These are phyloP conservation scores for Phalanger gymnotis DNA, from an alignment of 2,797 vertebrate genomes.

Conservation along the genomic window DNA sequence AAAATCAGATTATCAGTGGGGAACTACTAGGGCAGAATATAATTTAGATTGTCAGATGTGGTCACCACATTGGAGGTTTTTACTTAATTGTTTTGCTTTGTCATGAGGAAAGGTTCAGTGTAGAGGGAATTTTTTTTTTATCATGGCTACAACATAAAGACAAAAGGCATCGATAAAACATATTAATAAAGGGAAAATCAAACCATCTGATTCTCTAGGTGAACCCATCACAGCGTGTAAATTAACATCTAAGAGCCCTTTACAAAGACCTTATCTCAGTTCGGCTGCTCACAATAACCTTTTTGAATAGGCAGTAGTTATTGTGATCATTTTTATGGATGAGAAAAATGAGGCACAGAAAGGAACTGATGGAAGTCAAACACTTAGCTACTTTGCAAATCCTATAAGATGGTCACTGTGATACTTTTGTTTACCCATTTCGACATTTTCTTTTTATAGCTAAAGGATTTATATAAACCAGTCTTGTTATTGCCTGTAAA, in stretches of 20 bases:
- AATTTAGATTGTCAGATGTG: not conserved
- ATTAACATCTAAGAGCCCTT: not conserved
- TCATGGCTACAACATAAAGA: not conserved
- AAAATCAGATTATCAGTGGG: not conserved
- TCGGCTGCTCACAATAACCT: not conserved
- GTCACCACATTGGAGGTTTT: not conserved
- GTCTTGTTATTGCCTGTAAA: slow-evolving; percentile 60
- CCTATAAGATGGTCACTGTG: slow-evolving; percentile 10
- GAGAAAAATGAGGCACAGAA: not conserved
- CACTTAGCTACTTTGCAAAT: not conserved
- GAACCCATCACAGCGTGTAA: not conserved
- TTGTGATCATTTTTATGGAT: not conserved
- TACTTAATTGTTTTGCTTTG: not conserved
- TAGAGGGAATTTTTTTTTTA: not conserved
- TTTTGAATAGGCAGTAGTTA: not conserved
- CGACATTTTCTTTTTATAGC: slow-evolving; percentile 44
- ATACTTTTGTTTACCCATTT: slow-evolving; percentile 63
- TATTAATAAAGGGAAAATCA: not conserved
- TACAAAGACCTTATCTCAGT: not conserved
- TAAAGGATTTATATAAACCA: slow-evolving; percentile 54
- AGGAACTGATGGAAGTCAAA: not conserved
- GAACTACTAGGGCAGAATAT: not conserved
- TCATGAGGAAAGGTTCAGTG: not conserved
- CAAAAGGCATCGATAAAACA: slow-evolving; percentile 29
- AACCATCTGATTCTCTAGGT: not conserved